A percentile compares a stretch with the other conserved stretches of the same genome.
phyloP scores from a whole-genome alignment of 1,140 invertebrate species.

The Drosophila erecta region DNA sequence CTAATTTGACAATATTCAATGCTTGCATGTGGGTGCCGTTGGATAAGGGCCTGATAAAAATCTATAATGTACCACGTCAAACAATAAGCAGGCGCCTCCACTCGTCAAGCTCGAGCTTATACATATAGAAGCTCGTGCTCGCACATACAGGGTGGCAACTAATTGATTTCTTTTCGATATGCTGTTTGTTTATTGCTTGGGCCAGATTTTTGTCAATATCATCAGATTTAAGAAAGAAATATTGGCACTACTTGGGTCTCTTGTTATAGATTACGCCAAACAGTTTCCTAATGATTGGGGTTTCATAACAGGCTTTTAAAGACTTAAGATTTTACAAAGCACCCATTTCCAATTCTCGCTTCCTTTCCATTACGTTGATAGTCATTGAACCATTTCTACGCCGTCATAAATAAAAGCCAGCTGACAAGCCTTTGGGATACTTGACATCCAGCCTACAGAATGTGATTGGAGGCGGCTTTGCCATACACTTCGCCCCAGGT shows the following conservation, averaged over 20 bases:
- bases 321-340: not conserved
- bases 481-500: conserved; percentile 14
- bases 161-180: conserved; percentile 8
- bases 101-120: conserved; percentile 44
- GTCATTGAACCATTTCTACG: conserved; percentile 42
- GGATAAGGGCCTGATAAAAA: conserved; percentile 49
- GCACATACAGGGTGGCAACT: conserved; percentile 41
- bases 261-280: no score
- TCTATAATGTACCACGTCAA: conserved; percentile 59
- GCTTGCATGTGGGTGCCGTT: conserved; percentile 35
- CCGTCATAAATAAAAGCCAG: conserved; percentile 51
- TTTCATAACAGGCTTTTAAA: no score
- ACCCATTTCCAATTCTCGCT: conserved; percentile 8
- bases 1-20: conserved; percentile 65
- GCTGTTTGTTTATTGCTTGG: not conserved
- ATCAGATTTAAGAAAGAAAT: not conserved
- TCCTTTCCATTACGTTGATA: conserved; percentile 20
- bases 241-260: not conserved
- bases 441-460: conserved; percentile 13
- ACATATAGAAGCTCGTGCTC: conserved; percentile 16
- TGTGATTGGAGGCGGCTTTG: conserved; percentile 15
- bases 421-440: conserved; percentile 44
- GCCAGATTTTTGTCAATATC: not conserved
- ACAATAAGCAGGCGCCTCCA: conserved; percentile 60
- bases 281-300: no score